Evolutionary conservation across 2,113 vertebrate species (phyloP).

Genomic region (Tringa solitaria): DNA sequence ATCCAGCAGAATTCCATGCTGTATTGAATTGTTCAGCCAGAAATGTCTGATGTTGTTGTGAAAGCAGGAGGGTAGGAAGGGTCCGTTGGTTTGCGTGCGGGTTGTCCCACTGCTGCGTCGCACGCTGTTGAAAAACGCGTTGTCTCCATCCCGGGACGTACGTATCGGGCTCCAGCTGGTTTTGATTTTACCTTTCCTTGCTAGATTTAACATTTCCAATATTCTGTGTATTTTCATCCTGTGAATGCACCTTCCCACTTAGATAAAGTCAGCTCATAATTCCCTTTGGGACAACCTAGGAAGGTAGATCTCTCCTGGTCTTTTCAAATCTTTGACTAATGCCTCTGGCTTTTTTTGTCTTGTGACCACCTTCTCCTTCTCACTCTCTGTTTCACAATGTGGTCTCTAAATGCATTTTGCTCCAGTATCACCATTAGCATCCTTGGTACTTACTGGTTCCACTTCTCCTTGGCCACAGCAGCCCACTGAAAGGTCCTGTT

Average conservation of each 20-base stretch:
- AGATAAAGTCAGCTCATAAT: background rate
- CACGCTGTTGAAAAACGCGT: accelerated
- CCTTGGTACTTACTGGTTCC: accelerated
- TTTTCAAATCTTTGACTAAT: background rate
- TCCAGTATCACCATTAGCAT: background rate
- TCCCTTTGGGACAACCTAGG: background rate
- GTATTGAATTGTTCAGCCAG: background rate
- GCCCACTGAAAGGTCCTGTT: background rate
- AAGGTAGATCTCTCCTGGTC: background rate
- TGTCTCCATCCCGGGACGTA: background rate
- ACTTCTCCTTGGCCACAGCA: background rate
- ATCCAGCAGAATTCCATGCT: background rate
- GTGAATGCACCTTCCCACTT: accelerated
- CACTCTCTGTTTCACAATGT: accelerated
- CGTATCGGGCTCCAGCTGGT: accelerated
- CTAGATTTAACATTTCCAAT: background rate
- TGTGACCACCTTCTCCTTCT: background rate
- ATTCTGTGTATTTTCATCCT: background rate
- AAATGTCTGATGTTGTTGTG: accelerated
- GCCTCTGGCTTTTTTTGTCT: background rate
- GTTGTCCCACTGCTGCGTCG: background rate
- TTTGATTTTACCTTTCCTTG: background rate
- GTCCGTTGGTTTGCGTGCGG: accelerated
- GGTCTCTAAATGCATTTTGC: background rate
- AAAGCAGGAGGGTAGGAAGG: accelerated